Percentiles rank a stretch among this genome's conserved stretches.
These are phyloP conservation scores for Atractosteus spatula DNA, from an alignment of 2,113 vertebrate genomes.

Conservation along the genomic window DNA sequence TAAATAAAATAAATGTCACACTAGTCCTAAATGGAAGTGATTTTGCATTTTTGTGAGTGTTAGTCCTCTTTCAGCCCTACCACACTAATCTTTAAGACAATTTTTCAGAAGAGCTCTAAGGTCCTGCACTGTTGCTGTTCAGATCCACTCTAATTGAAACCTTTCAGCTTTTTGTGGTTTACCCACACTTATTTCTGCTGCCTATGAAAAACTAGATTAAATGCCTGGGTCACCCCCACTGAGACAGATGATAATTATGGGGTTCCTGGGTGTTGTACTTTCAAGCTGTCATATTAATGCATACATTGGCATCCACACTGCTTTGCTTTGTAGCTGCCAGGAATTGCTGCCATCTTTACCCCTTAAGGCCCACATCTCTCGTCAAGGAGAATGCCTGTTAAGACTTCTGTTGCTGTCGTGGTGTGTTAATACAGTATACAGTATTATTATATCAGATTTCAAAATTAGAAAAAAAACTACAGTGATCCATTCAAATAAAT, in stretches of 20 bases:
- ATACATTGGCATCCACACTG: background rate
- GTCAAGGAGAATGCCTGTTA: too few relatives aligned
- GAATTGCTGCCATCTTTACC: background rate
- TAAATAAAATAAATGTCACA: too few relatives aligned
- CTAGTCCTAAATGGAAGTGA: too few relatives aligned
- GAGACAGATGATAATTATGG: background rate
- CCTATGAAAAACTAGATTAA: background rate
- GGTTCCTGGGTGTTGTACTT: background rate
- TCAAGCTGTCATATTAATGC: background rate
- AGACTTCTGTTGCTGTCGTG: too few relatives aligned
- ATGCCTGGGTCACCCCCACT: background rate
- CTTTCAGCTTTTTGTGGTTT: background rate
- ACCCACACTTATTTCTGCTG: background rate
- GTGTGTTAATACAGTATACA: too few relatives aligned
- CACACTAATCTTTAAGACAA: background rate
- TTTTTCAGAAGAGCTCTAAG: background rate
- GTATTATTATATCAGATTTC: too few relatives aligned
- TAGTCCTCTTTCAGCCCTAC: background rate
- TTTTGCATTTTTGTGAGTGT: too few relatives aligned
- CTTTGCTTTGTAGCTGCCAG: background rate
- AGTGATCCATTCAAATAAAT: too few relatives aligned
- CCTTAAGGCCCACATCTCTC: too few relatives aligned
- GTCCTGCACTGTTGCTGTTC: background rate
- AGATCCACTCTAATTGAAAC: conserved; percentile 1
- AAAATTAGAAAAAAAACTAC: too few relatives aligned